A percentile compares a stretch with the other conserved stretches of the same genome.
These are phyloP conservation scores for Andrena dorsata DNA, from an alignment of 2,888 invertebrate genomes.

Conservation along the genomic window DNA sequence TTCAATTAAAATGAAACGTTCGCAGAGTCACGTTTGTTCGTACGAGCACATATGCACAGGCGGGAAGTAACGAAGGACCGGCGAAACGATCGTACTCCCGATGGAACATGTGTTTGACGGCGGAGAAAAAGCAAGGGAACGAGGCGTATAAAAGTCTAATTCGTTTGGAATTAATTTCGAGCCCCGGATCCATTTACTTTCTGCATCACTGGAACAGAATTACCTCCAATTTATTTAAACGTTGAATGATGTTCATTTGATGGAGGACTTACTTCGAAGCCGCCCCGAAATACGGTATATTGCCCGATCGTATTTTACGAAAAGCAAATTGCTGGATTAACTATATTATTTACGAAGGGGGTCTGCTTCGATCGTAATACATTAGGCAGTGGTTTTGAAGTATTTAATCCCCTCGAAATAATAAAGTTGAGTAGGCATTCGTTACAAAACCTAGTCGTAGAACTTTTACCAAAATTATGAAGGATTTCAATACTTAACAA, in stretches of 20 bases:
- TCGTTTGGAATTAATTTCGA: conserved; percentile 6
- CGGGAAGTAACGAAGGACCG: not conserved
- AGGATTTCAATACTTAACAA: not conserved
- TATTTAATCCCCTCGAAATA: not conserved
- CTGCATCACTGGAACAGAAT: not conserved
- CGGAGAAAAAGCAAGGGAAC: not conserved
- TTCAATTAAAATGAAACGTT: conserved; percentile 49
- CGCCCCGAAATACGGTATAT: not conserved
- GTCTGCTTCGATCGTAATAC: too few species aligned
- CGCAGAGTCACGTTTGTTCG: conserved; percentile 23
- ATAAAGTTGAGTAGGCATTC: not conserved
- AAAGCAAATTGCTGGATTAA: not conserved
- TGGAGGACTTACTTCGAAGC: not conserved
- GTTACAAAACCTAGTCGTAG: too few species aligned
- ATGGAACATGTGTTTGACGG: conserved; percentile 8
- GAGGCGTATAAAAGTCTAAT: conserved; percentile 3
- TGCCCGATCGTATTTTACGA: not conserved
- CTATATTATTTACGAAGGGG: not conserved
- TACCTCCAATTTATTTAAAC: not conserved
- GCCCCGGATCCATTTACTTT: not conserved
- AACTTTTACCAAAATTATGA: not conserved
- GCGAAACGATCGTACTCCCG: conserved; percentile 8
- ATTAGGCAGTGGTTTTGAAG: not conserved
- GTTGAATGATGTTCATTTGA: not conserved
- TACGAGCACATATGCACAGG: not conserved